These are phyloP conservation scores for Cinclus cinclus DNA, from an alignment of 2,113 vertebrate genomes.

Conservation along the genomic window DNA sequence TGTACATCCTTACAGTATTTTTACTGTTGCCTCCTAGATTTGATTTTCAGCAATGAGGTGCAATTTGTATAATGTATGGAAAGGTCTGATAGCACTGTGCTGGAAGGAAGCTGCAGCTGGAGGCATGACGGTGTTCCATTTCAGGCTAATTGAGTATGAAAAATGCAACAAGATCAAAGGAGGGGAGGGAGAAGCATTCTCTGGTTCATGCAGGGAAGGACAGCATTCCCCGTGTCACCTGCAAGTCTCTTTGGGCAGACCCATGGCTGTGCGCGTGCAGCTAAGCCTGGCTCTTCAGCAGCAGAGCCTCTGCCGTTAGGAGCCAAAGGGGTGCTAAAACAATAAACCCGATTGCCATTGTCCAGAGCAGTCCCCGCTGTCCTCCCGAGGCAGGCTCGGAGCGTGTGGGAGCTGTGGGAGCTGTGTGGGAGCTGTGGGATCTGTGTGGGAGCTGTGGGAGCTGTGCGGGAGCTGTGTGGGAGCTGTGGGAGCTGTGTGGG, in stretches of 20 bases:
- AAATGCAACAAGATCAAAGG: background rate
- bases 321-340: background rate
- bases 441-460: no score
- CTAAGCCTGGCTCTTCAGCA: background rate
- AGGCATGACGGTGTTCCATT: background rate
- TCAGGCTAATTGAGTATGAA: constrained; percentile 18
- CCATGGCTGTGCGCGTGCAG: background rate
- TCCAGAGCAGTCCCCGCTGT: background rate
- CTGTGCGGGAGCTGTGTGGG: no score
- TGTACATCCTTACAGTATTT: background rate
- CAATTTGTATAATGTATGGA: constrained; percentile 25
- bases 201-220: background rate
- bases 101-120: background rate
- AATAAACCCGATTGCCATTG: constrained; percentile 1
- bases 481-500: no score
- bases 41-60: constrained; percentile 50
- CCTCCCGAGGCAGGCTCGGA: background rate
- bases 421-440: no score
- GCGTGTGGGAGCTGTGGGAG: background rate
- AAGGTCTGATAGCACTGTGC: constrained; percentile 13
- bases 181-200: background rate
- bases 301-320: background rate
- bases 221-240: background rate
- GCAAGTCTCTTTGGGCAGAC: background rate
- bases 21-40: constrained; percentile 26